Evolutionary conservation across 1,140 invertebrate genomes (phyloP).

Genomic region (Drosophila arizonae): DNA sequence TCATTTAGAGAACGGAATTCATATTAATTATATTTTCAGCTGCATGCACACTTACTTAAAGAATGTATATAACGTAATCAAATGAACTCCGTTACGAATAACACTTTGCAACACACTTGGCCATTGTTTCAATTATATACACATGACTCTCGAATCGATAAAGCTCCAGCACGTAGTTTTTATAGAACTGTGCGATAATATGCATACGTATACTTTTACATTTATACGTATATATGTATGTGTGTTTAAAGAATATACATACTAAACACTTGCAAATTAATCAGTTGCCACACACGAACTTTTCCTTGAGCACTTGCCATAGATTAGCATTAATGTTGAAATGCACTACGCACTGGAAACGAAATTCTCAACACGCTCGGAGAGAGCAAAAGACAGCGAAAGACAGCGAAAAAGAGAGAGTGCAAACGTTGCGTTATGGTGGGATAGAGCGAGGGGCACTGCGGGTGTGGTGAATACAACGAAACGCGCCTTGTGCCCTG

Average conservation of each 20-base stretch:
- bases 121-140: constrained; percentile 29
- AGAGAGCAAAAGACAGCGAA: neutral
- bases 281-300: constrained; percentile 43
- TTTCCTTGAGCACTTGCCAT: constrained; percentile 26
- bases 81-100: constrained; percentile 26
- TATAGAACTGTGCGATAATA: constrained; percentile 11
- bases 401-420: constrained; percentile 7
- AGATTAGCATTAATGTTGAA: constrained; percentile 51
- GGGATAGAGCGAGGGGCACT: constrained; percentile 18
- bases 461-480: constrained; percentile 66
- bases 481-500: constrained; percentile 20
- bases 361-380: constrained; percentile 30
- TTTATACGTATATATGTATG: neutral
- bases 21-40: neutral
- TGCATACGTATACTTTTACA: constrained; percentile 1
- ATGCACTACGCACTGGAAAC: constrained; percentile 70
- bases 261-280: constrained; percentile 32
- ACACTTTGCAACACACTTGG: constrained; percentile 33
- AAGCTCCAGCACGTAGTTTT: constrained; percentile 5
- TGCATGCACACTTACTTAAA: constrained; percentile 19
- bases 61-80: neutral
- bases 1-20: constrained; percentile 1
- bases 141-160: constrained; percentile 26
- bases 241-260: constrained; percentile 22
- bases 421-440: constrained; percentile 5